Percentiles rank a stretch among this genome's conserved stretches.
phyloP scores from a whole-genome alignment of 2,888 invertebrate genomes.

The Orthosia gothica region DNA sequence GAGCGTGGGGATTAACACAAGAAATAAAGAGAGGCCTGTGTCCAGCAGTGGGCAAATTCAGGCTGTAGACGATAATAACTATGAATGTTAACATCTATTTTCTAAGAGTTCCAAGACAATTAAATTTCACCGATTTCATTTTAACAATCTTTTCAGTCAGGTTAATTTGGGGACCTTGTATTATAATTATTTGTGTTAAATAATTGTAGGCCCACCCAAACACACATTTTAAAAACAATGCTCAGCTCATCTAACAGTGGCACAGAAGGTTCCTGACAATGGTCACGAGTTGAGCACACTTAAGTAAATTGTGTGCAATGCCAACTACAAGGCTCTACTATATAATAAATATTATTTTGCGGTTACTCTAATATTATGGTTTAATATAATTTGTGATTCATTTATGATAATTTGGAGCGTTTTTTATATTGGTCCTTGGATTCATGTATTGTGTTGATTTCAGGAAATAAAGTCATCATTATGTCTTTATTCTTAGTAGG shows the following conservation, averaged over 20 bases:
- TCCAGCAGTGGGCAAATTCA: too few relatives aligned
- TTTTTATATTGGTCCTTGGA: conserved; percentile 23
- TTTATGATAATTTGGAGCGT: conserved; percentile 18
- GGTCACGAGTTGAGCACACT: conserved; percentile 38
- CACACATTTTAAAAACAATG: background rate
- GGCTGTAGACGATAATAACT: too few relatives aligned
- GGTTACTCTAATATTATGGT: conserved; percentile 14
- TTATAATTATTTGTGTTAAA: background rate
- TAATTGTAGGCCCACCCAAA: background rate
- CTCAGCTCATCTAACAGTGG: background rate
- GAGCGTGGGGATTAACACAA: too few relatives aligned
- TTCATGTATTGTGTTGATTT: background rate
- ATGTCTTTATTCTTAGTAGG: background rate
- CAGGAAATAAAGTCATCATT: background rate
- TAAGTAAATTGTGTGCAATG: conserved; percentile 60
- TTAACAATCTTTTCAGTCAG: background rate
- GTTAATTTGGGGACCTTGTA: background rate
- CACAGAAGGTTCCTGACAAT: conserved; percentile 36
- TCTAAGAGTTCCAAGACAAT: too few relatives aligned
- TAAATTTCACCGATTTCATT: too few relatives aligned
- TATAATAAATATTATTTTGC: conserved; percentile 40
- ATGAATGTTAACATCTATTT: too few relatives aligned
- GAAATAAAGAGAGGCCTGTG: too few relatives aligned
- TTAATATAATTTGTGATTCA: conserved; percentile 28
- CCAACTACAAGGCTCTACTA: conserved; percentile 52